These are phyloP conservation scores for Cylloceria caligata DNA, from an alignment of 2,888 invertebrate species.

Conservation along the genomic window DNA sequence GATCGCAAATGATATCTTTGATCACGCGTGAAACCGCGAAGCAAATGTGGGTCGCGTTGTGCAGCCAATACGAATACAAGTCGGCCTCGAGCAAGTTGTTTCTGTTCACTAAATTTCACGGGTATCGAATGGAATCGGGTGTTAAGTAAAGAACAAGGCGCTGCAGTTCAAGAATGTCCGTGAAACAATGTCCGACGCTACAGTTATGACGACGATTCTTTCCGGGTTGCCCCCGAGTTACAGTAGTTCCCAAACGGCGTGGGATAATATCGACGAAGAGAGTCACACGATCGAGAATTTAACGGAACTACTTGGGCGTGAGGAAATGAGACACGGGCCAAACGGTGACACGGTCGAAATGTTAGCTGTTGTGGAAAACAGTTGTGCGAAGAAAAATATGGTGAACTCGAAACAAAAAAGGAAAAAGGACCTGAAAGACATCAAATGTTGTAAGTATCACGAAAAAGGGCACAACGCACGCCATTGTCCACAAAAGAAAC, in stretches of 20 bases:
- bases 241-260: too few species aligned
- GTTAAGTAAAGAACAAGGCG: constrained; percentile 55
- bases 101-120: constrained; percentile 53
- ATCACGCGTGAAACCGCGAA: constrained; percentile 69
- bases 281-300: too few species aligned
- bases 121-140: background rate
- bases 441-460: constrained; percentile 32
- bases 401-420: constrained; percentile 1
- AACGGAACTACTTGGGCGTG: too few species aligned
- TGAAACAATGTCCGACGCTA: constrained; percentile 13
- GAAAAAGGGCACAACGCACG: constrained; percentile 51
- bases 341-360: background rate
- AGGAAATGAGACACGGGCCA: background rate
- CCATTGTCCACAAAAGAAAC: constrained; percentile 6
- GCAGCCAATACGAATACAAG: constrained; percentile 69
- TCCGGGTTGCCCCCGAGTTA: constrained; percentile 23
- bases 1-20: constrained; percentile 54
- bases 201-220: constrained; percentile 25
- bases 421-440: constrained; percentile 29
- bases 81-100: constrained; percentile 66
- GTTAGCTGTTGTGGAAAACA: constrained; percentile 2
- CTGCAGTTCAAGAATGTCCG: constrained; percentile 56
- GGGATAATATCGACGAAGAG: too few species aligned
- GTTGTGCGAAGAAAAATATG: constrained; percentile 25
- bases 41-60: constrained; percentile 72